These are phyloP conservation scores for Caloenas nicobarica DNA, from an alignment of 2,113 vertebrate genomes.

Conservation along the genomic window DNA sequence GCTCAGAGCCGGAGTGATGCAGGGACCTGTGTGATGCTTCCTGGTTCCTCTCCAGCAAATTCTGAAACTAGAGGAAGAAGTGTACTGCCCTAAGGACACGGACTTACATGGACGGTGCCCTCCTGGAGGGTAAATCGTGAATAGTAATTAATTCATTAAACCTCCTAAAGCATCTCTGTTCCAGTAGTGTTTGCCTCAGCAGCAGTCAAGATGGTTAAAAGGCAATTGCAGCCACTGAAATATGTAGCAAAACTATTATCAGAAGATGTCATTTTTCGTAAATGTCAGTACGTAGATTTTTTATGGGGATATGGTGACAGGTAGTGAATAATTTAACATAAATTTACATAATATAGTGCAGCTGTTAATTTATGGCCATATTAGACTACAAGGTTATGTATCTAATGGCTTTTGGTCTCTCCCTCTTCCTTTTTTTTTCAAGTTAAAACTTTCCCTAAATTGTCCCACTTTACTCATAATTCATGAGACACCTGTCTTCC, in stretches of 20 bases:
- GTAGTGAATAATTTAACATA: conserved; percentile 80
- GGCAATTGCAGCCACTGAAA: conserved; percentile 53
- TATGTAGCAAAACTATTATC: conserved; percentile 67
- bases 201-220: conserved; percentile 56
- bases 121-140: conserved; percentile 38
- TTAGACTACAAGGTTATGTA: conserved; percentile 74
- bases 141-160: conserved; percentile 63
- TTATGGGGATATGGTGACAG: conserved; percentile 75
- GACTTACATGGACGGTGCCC: background rate
- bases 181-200: conserved; percentile 59
- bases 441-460: conserved; percentile 65
- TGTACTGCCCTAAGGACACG: background rate
- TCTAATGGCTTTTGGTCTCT: conserved; percentile 65
- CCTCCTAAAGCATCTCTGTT: conserved; percentile 31
- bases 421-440: background rate
- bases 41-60: conserved; percentile 22
- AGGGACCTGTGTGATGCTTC: background rate
- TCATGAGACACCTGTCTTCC: conserved; percentile 44
- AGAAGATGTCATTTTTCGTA: conserved; percentile 75
- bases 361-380: conserved; percentile 78
- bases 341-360: conserved; percentile 81
- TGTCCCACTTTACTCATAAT: conserved; percentile 62
- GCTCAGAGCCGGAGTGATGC: background rate
- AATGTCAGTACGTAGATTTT: conserved; percentile 77
- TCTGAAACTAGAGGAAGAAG: background rate